Evolutionary conservation across 2,113 vertebrate genomes (phyloP), one percentile per base, ranked within the genome.

Genomic region (Ophthalmolycus amberensis): DNA sequence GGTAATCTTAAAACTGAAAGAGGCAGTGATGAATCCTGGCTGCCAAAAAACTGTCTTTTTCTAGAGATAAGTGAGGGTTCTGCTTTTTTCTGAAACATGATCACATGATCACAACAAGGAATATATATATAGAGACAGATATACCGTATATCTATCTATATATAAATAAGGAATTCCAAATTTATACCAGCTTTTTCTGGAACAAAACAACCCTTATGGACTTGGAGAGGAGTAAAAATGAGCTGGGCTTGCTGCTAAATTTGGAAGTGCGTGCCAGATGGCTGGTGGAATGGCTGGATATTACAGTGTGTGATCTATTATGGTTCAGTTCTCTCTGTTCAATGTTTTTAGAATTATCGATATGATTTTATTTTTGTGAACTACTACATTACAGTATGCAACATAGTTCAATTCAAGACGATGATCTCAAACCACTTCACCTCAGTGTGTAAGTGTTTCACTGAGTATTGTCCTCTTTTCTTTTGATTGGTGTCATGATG

Each of bases 241-340:
- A 90, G 82, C 76, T 60, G 62, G 79, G 88, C 85, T 82, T 54
- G 79, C 74, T 74, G 89, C 90, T 93, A 90, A 90, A 93, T 92
- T 90, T 93, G 89, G 87, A 87, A 32, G 68, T 63, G 18, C 4
- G 4, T 63, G 80, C 83, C 93, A 94, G 90, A 94, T 94, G 93
- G 93, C 84, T 77, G 74, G 40, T 77, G 70, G 71, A 91, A 85
- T 56, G 60, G 83, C 71, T 90, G 78, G 71, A 81, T 77, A 85
- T 62, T 77, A 69, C 73, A 70, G 48, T 70, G 74, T 82, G 80
- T 79, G 67, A 73, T 83, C 70, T 46, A 42, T 63, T 48, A 8
- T 50, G 44, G 72, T 77, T 81, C 74, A 66, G 0, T 63, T 81
- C 42, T 82, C 58, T 71, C 56, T 83, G 40, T 66, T 80, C 67